Conservation (phyloP, 2,888 invertebrate genomes). For the Augiades crinisus region DNA sequence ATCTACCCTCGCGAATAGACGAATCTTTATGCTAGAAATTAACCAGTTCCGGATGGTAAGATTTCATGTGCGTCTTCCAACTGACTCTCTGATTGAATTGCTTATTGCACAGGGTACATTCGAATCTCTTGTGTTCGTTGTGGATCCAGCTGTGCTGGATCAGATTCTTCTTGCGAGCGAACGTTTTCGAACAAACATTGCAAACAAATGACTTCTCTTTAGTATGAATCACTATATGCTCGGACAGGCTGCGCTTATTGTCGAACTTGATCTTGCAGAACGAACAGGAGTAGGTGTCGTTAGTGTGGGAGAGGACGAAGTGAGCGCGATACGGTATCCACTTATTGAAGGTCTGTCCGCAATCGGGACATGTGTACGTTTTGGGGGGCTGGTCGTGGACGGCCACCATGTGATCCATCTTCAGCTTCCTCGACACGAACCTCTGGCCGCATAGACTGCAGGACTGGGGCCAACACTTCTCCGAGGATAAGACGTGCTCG, state of each 20-base stretch:
- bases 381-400: constrained; percentile 39
- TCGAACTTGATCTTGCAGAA: constrained; percentile 63
- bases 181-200: constrained; percentile 64
- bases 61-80: constrained; percentile 60
- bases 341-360: constrained; percentile 44
- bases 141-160: constrained; percentile 65
- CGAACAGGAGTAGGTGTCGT: constrained; percentile 46
- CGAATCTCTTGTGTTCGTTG: constrained; percentile 54
- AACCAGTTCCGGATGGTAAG: constrained; percentile 53
- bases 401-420: constrained; percentile 46
- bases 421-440: constrained; percentile 46
- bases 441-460: constrained; percentile 52
- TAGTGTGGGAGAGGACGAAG: constrained; percentile 52
- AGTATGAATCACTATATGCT: constrained; percentile 70
- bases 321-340: constrained; percentile 46
- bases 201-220: constrained; percentile 69
- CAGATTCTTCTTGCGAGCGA: constrained; percentile 57
- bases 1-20: too few relatives aligned
- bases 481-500: constrained; percentile 44
- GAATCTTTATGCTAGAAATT: constrained; percentile 36
- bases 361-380: constrained; percentile 44
- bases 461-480: constrained; percentile 49
- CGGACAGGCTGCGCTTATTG: constrained; percentile 59
- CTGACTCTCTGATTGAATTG: constrained; percentile 47
- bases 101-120: constrained; percentile 54